These are phyloP conservation scores for Yponomeuta malinellus DNA, from an alignment of 2,888 invertebrate species.

Conservation along the genomic window DNA sequence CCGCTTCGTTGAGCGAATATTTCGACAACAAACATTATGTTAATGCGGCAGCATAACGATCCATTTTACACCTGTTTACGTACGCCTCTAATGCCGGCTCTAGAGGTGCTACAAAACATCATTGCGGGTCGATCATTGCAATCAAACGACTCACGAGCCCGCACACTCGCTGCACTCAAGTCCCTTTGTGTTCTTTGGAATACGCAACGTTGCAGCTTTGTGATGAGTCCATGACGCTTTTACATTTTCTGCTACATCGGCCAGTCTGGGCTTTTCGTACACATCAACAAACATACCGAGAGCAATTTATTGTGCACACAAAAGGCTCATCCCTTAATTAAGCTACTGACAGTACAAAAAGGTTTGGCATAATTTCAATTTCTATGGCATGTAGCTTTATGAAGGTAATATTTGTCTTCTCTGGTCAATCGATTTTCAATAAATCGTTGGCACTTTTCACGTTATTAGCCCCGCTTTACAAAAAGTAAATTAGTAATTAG, in stretches of 20 bases:
- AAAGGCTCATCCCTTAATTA: background rate
- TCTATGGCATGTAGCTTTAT: background rate
- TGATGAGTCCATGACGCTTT: background rate
- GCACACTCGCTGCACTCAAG: background rate
- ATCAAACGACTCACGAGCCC: constrained; percentile 7
- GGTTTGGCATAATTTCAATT: background rate
- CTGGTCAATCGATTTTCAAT: too few relatives aligned
- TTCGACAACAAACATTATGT: constrained; percentile 71
- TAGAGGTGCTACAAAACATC: background rate
- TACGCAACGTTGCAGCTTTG: constrained; percentile 2
- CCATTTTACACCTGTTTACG: constrained; percentile 70
- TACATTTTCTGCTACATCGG: constrained; percentile 1
- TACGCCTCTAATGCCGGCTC: constrained; percentile 39
- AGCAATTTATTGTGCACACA: background rate
- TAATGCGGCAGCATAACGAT: constrained; percentile 64
- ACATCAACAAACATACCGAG: background rate
- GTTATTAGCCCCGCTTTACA: too few relatives aligned
- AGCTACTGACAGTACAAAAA: background rate
- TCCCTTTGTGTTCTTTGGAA: constrained; percentile 8
- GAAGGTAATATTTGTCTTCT: too few relatives aligned
- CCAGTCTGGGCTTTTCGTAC: background rate
- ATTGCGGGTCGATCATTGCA: constrained; percentile 2
- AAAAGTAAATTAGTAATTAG: too few relatives aligned
- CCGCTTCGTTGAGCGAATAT: constrained; percentile 62
- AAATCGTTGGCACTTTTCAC: too few relatives aligned